These are phyloP conservation scores for Epistrophe eligans DNA, from an alignment of 2,888 invertebrate genomes.

Conservation along the genomic window DNA sequence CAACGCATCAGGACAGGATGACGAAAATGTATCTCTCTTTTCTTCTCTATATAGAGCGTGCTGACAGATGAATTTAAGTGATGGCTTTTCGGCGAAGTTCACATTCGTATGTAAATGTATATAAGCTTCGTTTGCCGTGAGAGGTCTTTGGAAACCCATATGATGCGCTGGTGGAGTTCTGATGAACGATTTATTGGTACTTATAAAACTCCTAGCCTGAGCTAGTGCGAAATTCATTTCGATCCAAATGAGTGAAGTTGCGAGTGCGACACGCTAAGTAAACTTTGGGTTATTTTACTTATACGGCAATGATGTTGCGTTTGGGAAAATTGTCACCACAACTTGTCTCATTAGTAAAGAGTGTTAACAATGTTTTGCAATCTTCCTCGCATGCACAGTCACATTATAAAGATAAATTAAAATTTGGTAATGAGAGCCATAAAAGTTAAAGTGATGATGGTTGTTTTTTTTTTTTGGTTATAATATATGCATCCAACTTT, in stretches of 20 bases:
- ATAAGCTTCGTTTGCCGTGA: constrained; percentile 22
- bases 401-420: constrained; percentile 23
- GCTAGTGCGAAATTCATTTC: constrained; percentile 61
- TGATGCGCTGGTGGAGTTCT: constrained; percentile 14
- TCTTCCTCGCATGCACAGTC: constrained; percentile 18
- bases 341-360: constrained; percentile 60
- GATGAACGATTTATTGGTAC: constrained; percentile 71
- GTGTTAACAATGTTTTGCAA: constrained; percentile 46
- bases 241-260: constrained; percentile 68
- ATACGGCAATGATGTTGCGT: constrained; percentile 23
- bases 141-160: constrained; percentile 1
- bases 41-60: constrained; percentile 1
- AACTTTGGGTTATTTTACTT: constrained; percentile 50
- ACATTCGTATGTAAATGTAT: not conserved
- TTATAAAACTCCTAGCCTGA: not conserved
- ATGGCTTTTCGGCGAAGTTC: constrained; percentile 56
- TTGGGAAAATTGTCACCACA: constrained; percentile 53
- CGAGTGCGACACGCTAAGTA: constrained; percentile 61
- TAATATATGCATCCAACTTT: not conserved
- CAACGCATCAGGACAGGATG: constrained; percentile 35
- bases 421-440: constrained; percentile 26
- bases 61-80: constrained; percentile 66
- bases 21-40: constrained; percentile 53
- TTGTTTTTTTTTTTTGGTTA: constrained; percentile 1
- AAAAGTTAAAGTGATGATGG: not conserved